Base-by-base conservation (phyloP, 2,113 vertebrate genomes). In the Heliornis fulica region DNA sequence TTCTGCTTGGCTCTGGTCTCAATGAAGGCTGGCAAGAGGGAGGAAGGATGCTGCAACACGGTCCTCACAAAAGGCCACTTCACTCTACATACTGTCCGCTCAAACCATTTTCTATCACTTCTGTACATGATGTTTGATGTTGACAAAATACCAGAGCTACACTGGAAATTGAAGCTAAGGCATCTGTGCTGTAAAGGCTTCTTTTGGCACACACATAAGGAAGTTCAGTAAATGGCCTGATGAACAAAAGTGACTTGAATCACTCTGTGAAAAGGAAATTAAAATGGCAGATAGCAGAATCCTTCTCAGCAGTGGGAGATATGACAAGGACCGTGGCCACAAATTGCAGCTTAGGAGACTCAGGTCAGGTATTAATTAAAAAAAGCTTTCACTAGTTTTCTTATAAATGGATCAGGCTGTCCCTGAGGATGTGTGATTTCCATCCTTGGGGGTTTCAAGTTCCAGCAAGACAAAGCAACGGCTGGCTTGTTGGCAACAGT, bases 51-150 rank as follows among this genome's bases (percentile, higher is more conserved):
- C 11, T 32, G 32, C 22, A 75, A 59, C 1, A 60, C 20, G 13
- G 32, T 53, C 9, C 41, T 41, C n/a, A n/a, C 0, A 0, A 54
- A 53, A 61, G 8, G 40, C 15, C 26, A 32, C 32, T 56, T 25
- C 26, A 63, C 20, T 46, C 26, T 9, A 77, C n/a, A 21, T 8
- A 59, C n/a, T 56, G 12, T 21, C 31, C 29, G 18, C 50, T 71
- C 63, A 65, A 83, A 61, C 36, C 5, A 50, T 31, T 74, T 83
- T 53, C 59, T 53, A 36, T 70, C 54, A 74, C 38, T 21, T 14
- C 29, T 61, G 45, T 15, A 45, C n/a, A 18, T 43, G 40, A 13
- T 20, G 9, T 74, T 84, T 69, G 43, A 36, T 9, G 16, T 28
- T 40, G 16, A 45, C 65, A 56, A 74, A 65, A 78, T 51, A 80